Base-by-base conservation (phyloP, 2,888 invertebrate genomes). In the Volucella zonaria region DNA sequence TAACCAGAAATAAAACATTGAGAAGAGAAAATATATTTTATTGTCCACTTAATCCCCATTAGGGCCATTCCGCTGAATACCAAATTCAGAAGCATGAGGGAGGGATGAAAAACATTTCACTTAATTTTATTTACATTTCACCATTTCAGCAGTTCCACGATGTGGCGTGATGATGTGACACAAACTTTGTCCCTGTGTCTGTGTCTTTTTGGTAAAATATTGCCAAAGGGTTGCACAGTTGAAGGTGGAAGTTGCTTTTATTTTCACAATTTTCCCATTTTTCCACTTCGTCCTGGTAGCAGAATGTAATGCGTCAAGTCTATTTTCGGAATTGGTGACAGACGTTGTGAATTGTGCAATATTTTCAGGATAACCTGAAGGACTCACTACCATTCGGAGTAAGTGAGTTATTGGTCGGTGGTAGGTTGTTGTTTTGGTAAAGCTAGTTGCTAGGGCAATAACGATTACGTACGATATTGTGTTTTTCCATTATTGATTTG, bases 21-120 rank as follows among this genome's bases (percentile, higher is more conserved):
- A 4, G 31, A 31, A 4, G 31, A 31, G 42, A 56, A 67, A 71
- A 75, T 70, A 86, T 89, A 89, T 90, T 90, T 90, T 90, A 90
- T 89, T 88, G 89, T 88, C 87, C 87, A 87, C 89, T 88, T 88
- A 89, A 88, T 87, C 90, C 90, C 90, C 90, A 89, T 88, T 88
- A 88, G 90, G 87, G 89, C 88, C 88, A 89, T 90, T 90, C 88
- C 87, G 88, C 87, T 89, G 89, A 89, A 90, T 89, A 88, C 88
- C 88, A 87, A 86, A 88, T 82, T 83, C 67, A 68, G 51, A 31
- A 6, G 6, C 31, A 6, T 31, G 1, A 31, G 14, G 58, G 56
- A 43, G 62, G 31, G 31, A 31, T 31, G 31, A 31, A 83, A 86
- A 79, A 83, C 71, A 82, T 86, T 87, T 71, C 80, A 87, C 86